These are phyloP conservation scores for Gouania willdenowi DNA, from an alignment of 2,797 vertebrate species.

Conservation along the genomic window DNA sequence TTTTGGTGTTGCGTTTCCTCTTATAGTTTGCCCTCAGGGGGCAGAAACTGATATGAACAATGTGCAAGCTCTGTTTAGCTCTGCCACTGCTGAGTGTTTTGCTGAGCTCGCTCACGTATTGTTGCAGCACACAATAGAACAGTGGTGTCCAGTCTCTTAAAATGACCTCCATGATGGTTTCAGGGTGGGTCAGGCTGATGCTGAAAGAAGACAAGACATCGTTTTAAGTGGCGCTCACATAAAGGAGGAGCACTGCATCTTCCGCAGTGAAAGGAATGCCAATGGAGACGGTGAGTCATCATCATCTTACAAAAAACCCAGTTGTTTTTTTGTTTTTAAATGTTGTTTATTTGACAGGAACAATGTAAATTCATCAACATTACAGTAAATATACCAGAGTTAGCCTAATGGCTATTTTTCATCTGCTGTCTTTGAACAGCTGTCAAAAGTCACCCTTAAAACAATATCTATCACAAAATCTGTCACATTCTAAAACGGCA, in stretches of 20 bases:
- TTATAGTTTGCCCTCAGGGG: conserved; percentile 8
- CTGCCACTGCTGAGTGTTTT: too few relatives aligned
- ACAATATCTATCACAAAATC: too few relatives aligned
- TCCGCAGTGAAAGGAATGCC: conserved; percentile 89
- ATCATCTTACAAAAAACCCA: too few relatives aligned
- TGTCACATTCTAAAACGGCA: too few relatives aligned
- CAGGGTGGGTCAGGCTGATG: conserved; percentile 95
- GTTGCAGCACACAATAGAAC: not conserved
- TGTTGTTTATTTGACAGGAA: not conserved
- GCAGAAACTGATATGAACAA: conserved; percentile 3
- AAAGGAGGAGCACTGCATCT: conserved; percentile 95
- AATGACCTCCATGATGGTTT: conserved; percentile 40
- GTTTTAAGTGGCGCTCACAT: conserved; percentile 97
- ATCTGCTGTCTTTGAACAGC: too few relatives aligned
- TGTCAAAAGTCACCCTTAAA: too few relatives aligned
- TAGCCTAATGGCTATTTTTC: too few relatives aligned
- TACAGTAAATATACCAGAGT: too few relatives aligned
- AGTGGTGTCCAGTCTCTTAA: conserved; percentile 10
- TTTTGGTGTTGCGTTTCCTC: conserved; percentile 22
- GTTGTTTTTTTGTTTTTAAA: not conserved
- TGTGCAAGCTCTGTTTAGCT: too few relatives aligned
- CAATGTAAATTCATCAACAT: too few relatives aligned
- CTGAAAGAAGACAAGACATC: conserved; percentile 94
- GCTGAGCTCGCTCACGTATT: too few relatives aligned
- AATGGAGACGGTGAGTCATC: conserved; percentile 87